A percentile compares a stretch with the other conserved stretches of the same genome.
Evolutionary conservation across 2,888 invertebrate genomes (phyloP).

Genomic region (Athripsodes cinereus): DNA sequence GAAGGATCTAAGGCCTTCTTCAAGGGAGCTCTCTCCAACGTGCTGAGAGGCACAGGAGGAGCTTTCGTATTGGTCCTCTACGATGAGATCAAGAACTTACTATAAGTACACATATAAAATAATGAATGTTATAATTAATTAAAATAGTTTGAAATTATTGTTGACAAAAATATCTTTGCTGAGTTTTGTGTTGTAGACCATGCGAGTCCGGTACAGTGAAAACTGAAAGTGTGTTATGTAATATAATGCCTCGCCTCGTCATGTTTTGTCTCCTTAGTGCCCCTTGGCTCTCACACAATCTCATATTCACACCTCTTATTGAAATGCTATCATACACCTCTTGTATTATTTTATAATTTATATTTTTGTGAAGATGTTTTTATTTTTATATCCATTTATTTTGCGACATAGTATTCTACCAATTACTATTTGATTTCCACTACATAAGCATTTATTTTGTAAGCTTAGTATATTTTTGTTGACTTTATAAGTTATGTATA

Average conservation of each 20-base stretch:
- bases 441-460: constrained; percentile 2
- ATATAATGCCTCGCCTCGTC: neutral
- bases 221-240: neutral
- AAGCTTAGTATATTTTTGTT: constrained; percentile 17
- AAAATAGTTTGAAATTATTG: constrained; percentile 6
- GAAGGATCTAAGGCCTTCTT: constrained; percentile 88
- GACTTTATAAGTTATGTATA: constrained; percentile 15
- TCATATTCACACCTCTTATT: neutral
- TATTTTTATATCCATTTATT: neutral
- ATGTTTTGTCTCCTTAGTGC: neutral
- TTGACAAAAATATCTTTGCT: constrained; percentile 15
- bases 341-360: neutral
- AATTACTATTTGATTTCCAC: neutral
- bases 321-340: neutral
- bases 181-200: no score
- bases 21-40: constrained; percentile 94
- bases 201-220: no score
- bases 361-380: neutral
- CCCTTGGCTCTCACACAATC: neutral
- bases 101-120: no score
- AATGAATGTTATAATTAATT: neutral
- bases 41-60: constrained; percentile 90
- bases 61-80: constrained; percentile 90
- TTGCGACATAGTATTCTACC: neutral
- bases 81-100: constrained; percentile 77